Percentiles rank a stretch among this genome's conserved stretches.
Conservation (phyloP, 2,888 invertebrate species). For the Alentia gelatinosa region DNA sequence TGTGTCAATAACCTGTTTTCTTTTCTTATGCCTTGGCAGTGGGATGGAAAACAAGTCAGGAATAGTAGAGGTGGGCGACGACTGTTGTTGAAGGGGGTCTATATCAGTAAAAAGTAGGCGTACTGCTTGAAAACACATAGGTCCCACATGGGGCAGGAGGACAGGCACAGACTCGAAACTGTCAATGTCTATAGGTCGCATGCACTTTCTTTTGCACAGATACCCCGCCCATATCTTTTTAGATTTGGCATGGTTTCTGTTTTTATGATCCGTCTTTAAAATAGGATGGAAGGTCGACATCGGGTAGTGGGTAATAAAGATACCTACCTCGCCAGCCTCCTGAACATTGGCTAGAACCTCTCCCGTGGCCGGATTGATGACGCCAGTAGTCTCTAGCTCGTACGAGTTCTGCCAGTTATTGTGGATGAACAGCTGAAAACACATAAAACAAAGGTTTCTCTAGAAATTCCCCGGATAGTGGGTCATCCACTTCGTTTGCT, state of each 20-base stretch:
- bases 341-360: not conserved
- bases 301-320: not conserved
- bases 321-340: not conserved
- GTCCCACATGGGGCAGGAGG: not conserved
- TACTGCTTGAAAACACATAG: not conserved
- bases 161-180: not conserved
- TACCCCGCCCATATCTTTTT: not conserved
- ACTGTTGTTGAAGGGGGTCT: not conserved
- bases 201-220: not conserved
- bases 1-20: too few relatives aligned
- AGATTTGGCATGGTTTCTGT: not conserved
- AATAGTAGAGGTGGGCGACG: not conserved
- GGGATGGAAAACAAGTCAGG: not conserved
- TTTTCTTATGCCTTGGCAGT: too few relatives aligned
- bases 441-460: not conserved
- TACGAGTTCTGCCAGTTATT: conserved; percentile 21
- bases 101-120: not conserved
- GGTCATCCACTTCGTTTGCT: not conserved
- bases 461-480: not conserved
- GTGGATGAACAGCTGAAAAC: conserved; percentile 40
- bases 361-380: conserved; percentile 14
- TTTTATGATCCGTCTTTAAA: not conserved
- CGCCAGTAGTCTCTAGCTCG: not conserved
- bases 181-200: not conserved
- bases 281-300: not conserved